These are phyloP conservation scores for Lasiommata megera DNA, from an alignment of 2,888 invertebrate genomes.

Conservation along the genomic window DNA sequence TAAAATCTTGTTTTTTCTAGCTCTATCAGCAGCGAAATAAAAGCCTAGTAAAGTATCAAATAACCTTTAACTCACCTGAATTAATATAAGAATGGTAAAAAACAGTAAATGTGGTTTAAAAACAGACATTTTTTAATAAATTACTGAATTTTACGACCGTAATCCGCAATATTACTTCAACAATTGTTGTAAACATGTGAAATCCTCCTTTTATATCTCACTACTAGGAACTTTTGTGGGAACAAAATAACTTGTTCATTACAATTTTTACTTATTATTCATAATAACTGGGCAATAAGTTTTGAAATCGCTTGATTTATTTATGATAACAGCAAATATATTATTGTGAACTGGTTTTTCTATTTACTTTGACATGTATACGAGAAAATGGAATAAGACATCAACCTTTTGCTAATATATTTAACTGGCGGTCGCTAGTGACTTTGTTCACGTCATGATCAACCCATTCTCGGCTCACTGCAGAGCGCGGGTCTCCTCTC, in stretches of 20 bases:
- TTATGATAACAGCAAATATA: not conserved
- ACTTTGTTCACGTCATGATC: no score
- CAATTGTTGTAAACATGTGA: not conserved
- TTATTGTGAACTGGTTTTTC: not conserved
- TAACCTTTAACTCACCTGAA: constrained; percentile 13
- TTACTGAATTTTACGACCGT: not conserved
- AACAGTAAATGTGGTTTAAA: constrained; percentile 8
- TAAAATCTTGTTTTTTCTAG: no score
- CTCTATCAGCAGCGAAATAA: no score
- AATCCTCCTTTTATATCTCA: constrained; percentile 4
- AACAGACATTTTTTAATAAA: constrained; percentile 13
- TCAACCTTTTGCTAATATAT: constrained; percentile 3
- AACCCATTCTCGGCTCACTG: no score
- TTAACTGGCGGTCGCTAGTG: no score
- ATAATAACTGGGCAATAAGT: not conserved
- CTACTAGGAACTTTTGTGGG: not conserved
- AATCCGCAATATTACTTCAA: not conserved
- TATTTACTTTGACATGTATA: constrained; percentile 12
- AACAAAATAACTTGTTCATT: not conserved
- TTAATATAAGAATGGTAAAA: constrained; percentile 10
- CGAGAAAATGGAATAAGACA: constrained; percentile 6
- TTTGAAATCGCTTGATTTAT: not conserved
- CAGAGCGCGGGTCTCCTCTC: no score
- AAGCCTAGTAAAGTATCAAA: no score
- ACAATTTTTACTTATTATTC: not conserved